phyloP scores from a whole-genome alignment of 1,140 invertebrate species.

The Muscidifurax raptorellus region DNA sequence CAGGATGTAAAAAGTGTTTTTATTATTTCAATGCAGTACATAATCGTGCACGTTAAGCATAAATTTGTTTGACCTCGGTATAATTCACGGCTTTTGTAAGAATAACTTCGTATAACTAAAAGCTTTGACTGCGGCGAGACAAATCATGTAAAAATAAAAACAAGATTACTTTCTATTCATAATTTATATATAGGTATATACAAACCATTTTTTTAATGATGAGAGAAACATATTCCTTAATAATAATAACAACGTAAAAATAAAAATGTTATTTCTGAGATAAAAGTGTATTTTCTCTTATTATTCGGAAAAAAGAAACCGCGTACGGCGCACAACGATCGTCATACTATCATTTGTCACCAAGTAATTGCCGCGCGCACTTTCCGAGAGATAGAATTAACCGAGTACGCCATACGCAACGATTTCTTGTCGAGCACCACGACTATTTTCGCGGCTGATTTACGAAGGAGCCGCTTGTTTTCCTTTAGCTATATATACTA shows the following conservation, averaged over 20 bases:
- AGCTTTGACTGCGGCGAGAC: neutral
- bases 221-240: no score
- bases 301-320: no score
- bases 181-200: no score
- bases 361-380: neutral
- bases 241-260: no score
- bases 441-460: conserved; percentile 6
- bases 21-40: neutral
- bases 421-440: neutral
- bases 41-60: neutral
- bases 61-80: neutral
- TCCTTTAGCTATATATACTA: no score
- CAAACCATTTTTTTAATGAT: no score
- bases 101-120: neutral
- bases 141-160: neutral
- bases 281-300: no score
- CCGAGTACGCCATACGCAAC: neutral
- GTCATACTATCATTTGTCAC: neutral
- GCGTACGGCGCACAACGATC: no score
- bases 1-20: neutral
- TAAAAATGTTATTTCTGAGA: no score
- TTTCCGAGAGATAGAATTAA: neutral
- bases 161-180: neutral
- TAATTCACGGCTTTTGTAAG: neutral
- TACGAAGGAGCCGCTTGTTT: neutral